Percentiles rank a stretch among this genome's conserved stretches.
phyloP scores from a whole-genome alignment of 2,797 vertebrate species.

The Rhinatrema bivittatum region DNA sequence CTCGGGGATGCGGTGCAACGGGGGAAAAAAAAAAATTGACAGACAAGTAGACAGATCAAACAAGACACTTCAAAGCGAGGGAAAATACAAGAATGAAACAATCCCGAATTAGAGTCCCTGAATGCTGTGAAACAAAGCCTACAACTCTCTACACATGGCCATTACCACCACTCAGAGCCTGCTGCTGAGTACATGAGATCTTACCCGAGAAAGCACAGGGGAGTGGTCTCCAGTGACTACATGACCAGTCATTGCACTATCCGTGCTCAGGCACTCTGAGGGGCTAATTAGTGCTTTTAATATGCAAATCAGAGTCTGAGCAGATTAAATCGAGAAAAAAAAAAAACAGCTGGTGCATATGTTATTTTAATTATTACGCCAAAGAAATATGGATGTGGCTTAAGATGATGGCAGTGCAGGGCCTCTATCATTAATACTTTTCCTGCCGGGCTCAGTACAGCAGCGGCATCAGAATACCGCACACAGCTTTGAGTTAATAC shows the following conservation, averaged over 20 bases:
- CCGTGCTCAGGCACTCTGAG: conserved; percentile 79
- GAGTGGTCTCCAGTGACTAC: conserved; percentile 53
- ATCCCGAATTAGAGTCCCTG: conserved; percentile 40
- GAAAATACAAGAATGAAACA: conserved; percentile 53
- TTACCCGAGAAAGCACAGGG: conserved; percentile 40
- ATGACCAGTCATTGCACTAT: conserved; percentile 76
- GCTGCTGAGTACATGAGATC: conserved; percentile 41
- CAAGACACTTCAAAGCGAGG: conserved; percentile 69
- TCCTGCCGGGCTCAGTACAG: too few species aligned
- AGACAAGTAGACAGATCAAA: conserved; percentile 71
- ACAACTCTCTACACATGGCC: conserved; percentile 57
- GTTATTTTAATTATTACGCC: conserved; percentile 83
- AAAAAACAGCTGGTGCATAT: conserved; percentile 95
- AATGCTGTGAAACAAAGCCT: conserved; percentile 54
- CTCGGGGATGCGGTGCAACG: background rate
- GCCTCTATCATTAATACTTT: background rate
- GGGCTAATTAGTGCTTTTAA: conserved; percentile 99
- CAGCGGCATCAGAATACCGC: too few species aligned
- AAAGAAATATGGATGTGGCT: conserved; percentile 53
- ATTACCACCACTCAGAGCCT: conserved; percentile 54
- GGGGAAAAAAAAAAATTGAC: conserved; percentile 33
- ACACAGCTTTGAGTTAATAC: too few species aligned
- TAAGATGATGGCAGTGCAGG: conserved; percentile 31
- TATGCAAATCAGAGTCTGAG: conserved; percentile 94
- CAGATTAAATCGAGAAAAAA: conserved; percentile 83